Evolutionary conservation across 2,797 vertebrate genomes (phyloP).

Genomic region (Mionectes olivaceus): DNA sequence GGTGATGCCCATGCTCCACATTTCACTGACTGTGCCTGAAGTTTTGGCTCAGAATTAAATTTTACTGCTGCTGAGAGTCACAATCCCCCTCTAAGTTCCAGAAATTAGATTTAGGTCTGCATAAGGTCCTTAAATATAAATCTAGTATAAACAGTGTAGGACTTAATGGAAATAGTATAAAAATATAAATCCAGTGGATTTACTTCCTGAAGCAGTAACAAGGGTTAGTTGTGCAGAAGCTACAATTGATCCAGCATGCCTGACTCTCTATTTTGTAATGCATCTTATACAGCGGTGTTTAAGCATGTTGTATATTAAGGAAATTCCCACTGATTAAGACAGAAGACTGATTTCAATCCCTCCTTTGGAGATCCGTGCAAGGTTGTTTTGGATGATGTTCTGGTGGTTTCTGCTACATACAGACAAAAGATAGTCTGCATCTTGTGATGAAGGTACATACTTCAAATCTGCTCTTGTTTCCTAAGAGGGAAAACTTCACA

Average conservation of each 20-base stretch:
- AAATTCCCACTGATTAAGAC: neutral
- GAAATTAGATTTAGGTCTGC: constrained; percentile 37
- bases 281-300: neutral
- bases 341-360: neutral
- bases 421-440: neutral
- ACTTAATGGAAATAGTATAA: constrained; percentile 44
- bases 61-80: neutral
- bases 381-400: neutral
- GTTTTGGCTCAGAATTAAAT: constrained; percentile 1
- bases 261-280: neutral
- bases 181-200: constrained; percentile 35
- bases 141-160: constrained; percentile 14
- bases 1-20: neutral
- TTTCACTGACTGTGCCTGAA: neutral
- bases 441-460: neutral
- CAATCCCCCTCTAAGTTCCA: neutral
- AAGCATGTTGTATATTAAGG: neutral
- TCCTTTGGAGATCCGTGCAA: neutral
- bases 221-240: neutral
- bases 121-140: constrained; percentile 37
- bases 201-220: neutral
- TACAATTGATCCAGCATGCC: neutral
- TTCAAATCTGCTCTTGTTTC: neutral
- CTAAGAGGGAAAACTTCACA: neutral
- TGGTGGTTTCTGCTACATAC: neutral